Evolutionary conservation across 2,888 invertebrate genomes (phyloP), one percentile per base, ranked within the genome.

Genomic region (Epinotia ramella): DNA sequence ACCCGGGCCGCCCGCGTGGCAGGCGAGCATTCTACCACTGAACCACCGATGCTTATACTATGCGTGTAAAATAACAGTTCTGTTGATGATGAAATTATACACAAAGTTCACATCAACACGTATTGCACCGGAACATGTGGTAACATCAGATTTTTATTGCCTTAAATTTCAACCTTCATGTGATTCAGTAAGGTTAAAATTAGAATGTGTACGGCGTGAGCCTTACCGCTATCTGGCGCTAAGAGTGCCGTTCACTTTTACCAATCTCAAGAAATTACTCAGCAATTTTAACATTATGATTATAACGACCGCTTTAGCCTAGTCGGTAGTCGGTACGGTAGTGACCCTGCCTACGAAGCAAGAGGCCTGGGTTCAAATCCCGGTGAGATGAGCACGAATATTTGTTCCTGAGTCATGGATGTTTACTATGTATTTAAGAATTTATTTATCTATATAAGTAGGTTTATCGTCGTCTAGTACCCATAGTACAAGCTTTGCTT

Each of bases 11-110:
- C 91, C 92, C 92, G 92, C 92, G 92, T 92, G 92, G 92, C 92
- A 93, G 92, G 92, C 92, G 92, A 92, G 92, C 91, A 92, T 92
- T 92, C 91, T 92, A 92, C 92, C 92, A 92, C 91, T 93, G 91
- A 92, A 93, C 92, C 92, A 92, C 92, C 91, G 92, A 93, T 92
- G 92, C 91, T 89, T 64, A n/a, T 46, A 20, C 2, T 11, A n/a
- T n/a, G n/a, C n/a, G 1, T 11, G 0, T 0, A 1, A 9, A 68
- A 46, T n/a, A 44, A 68, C 16, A 24, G 40, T 24, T 20, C 16
- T 59, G 1, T 68, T 33, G 6, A 70, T 62, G 18, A 12, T 49
- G 18, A 24, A 28, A 3, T 24, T 9, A 12, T 5, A 16, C 57
- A 24, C 40, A 9, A 40, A 56, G 6, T 56, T 44, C 4, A 44